Conservation (phyloP, 2,113 vertebrate species). For the Caranx melampygus region DNA sequence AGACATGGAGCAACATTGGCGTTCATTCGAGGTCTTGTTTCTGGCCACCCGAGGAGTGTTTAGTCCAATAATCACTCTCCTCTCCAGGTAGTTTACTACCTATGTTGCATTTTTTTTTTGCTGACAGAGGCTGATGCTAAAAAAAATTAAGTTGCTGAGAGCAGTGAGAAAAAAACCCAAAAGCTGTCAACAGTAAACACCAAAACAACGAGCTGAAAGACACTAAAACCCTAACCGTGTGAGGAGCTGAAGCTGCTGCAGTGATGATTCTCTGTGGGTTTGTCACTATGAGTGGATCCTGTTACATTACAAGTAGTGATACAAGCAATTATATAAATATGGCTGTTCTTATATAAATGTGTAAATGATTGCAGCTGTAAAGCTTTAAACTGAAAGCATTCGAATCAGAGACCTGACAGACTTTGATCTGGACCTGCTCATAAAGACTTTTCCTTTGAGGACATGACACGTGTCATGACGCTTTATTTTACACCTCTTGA, state of each 20-base stretch:
- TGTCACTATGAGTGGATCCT: not conserved
- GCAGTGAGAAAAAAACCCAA: no score
- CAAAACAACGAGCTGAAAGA: not conserved
- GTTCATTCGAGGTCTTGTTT: not conserved
- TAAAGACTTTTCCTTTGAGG: not conserved
- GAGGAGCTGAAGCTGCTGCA: not conserved
- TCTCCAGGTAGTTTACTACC: not conserved
- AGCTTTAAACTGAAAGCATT: not conserved
- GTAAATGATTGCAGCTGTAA: not conserved
- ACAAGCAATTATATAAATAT: no score
- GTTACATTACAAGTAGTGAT: not conserved
- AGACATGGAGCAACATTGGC: not conserved
- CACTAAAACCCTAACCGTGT: not conserved
- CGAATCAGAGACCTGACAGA: not conserved
- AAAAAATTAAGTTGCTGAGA: not conserved
- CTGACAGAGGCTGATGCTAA: no score
- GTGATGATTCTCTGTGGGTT: not conserved
- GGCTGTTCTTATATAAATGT: not conserved
- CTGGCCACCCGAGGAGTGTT: no score
- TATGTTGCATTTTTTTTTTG: not conserved
- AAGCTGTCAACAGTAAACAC: not conserved
- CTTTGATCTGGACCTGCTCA: not conserved
- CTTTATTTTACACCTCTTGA: not conserved
- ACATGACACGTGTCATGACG: not conserved
- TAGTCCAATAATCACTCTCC: no score